Conservation (phyloP, 2,113 vertebrate genomes). For the Pelecanus crispus region DNA sequence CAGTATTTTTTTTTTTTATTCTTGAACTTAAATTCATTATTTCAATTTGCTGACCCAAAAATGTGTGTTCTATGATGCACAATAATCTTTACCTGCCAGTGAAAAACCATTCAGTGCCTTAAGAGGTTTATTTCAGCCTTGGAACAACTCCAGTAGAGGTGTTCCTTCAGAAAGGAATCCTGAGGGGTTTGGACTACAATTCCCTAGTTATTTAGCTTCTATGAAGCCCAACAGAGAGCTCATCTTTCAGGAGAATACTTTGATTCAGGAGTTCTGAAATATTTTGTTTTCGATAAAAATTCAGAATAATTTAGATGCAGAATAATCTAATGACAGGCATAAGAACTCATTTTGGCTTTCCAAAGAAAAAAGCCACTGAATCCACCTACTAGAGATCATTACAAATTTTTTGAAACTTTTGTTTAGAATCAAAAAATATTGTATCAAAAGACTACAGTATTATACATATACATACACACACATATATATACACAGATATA, state of each 20-base stretch:
- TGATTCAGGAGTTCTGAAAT: not conserved
- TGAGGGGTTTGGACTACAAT: not conserved
- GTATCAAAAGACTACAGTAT: not conserved
- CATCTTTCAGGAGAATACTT: not conserved
- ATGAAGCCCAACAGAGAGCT: not conserved
- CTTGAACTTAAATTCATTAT: not conserved
- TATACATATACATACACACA: not conserved
- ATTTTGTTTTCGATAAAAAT: not conserved
- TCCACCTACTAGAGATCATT: not conserved
- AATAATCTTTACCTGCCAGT: not conserved
- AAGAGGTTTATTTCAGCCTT: not conserved
- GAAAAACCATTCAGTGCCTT: not conserved
- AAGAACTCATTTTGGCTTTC: not conserved
- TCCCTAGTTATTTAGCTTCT: not conserved
- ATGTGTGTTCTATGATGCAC: not conserved
- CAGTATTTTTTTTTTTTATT: not conserved
- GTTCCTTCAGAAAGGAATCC: not conserved
- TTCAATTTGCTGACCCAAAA: not conserved
- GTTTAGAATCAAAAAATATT: not conserved
- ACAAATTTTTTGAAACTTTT: not conserved
- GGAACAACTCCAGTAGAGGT: not conserved
- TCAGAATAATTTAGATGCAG: not conserved
- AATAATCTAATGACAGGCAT: not conserved
- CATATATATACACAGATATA: not conserved
- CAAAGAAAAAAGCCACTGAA: not conserved